Percentiles rank a stretch among this genome's conserved stretches.
phyloP scores from a whole-genome alignment of 2,113 vertebrate genomes.

The Dipodomys spectabilis region DNA sequence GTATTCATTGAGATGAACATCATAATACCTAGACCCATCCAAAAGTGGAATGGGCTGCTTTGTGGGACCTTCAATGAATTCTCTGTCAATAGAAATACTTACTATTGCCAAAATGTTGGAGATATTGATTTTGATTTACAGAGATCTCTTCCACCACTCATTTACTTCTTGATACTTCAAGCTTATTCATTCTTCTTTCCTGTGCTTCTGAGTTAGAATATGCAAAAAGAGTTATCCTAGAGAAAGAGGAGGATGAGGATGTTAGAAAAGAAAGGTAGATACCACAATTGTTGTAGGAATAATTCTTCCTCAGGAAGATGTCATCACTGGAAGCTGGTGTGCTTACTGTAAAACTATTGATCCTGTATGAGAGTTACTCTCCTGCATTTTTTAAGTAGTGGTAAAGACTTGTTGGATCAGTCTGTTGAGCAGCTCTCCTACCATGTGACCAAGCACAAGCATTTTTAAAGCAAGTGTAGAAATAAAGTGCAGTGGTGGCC shows the following conservation, averaged over 20 bases:
- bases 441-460: not conserved
- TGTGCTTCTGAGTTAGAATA: not conserved
- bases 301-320: not conserved
- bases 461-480: constrained; percentile 15
- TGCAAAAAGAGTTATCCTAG: not conserved
- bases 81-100: not conserved
- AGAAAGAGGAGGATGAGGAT: not conserved
- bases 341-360: not conserved
- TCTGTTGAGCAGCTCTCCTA: not conserved
- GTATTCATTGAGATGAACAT: not conserved
- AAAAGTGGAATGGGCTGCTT: not conserved
- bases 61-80: not conserved
- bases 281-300: not conserved
- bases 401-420: not conserved
- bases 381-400: not conserved
- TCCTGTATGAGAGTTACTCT: not conserved
- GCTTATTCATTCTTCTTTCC: not conserved
- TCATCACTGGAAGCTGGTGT: not conserved
- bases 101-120: not conserved
- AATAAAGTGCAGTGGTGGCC: not conserved
- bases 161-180: not conserved
- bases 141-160: not conserved
- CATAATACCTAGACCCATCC: not conserved
- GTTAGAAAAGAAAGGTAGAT: not conserved
- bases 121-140: not conserved